Percentiles rank a stretch among this genome's conserved stretches.
phyloP scores from a whole-genome alignment of 2,888 invertebrate species.

The Ellobium chinense region DNA sequence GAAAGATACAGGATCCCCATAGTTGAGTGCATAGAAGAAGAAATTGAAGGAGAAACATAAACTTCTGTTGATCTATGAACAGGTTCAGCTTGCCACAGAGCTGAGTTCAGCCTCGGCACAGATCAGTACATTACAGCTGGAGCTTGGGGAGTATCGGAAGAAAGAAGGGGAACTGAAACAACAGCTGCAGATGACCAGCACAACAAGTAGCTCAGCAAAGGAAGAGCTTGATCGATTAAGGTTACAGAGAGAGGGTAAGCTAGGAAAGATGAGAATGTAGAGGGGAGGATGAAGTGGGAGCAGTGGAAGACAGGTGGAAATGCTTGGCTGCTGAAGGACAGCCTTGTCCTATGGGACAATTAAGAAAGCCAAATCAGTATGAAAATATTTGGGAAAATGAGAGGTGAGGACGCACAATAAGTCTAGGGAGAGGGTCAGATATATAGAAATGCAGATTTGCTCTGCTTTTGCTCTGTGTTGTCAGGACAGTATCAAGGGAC shows the following conservation, averaged over 20 bases:
- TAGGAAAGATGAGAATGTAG: background rate
- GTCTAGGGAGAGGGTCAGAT: no score
- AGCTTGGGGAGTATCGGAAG: constrained; percentile 67
- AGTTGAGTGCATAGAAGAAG: no score
- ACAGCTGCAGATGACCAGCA: constrained; percentile 61
- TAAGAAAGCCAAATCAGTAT: no score
- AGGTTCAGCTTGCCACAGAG: constrained; percentile 70
- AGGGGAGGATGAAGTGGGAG: background rate
- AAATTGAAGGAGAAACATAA: no score
- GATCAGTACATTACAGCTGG: constrained; percentile 71
- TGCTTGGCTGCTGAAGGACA: no score
- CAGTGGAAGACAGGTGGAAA: background rate
- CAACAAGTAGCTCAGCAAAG: constrained; percentile 53
- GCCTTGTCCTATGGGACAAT: no score
- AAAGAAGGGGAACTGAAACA: constrained; percentile 71
- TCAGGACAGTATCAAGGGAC: no score
- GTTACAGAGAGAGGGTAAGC: constrained; percentile 63
- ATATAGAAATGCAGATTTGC: no score
- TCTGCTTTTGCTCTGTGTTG: no score
- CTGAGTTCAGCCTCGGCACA: constrained; percentile 70
- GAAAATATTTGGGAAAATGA: no score
- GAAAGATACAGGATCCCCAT: no score
- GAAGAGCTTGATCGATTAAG: constrained; percentile 67
- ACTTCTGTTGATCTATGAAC: background rate
- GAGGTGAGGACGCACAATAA: no score